Base-by-base conservation (phyloP, 2,888 invertebrate genomes). In the Galeopsomyia nigrocyanea region DNA sequence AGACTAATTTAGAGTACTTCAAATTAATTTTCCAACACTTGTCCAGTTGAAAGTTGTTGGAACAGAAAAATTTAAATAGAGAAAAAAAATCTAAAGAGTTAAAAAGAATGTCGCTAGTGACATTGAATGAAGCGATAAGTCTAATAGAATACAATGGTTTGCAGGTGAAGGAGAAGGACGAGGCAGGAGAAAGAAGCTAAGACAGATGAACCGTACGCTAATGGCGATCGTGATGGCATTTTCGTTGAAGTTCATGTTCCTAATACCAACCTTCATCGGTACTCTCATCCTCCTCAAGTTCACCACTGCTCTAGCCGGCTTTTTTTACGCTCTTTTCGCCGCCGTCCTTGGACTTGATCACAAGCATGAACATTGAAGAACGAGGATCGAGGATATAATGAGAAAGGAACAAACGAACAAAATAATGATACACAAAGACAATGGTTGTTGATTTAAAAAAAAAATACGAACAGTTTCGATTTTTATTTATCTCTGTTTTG, bases 271-370 rank as follows among this genome's bases (percentile, higher is more conserved):
- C 0, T 85, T 95, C 83, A 89, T 95, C 77, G 92, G 93, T 65
- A 89, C 89, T 6, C 85, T 95, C 22, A 87, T 94, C 1, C 87
- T 95, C 10, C 85, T 95, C 62, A 91, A 93, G 5, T 94, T 93
- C 74, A 92, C 94, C 0, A 94, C 95, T 0, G 93, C 94, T 19
- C 84, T 95, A 72, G 95, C 94, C 21, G 95, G 95, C 76, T 95
- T 95, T 87, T 95, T 95, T 89, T 95, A 95, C 83, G 94, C 95
- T 0, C 87, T 95, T 16, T 95, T 95, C 81, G 93, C 94, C 64
- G 94, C 95, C 1, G 93, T 93, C 5, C 92, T 95, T 89, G 94
- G 93, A 68, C 87, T 94, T 75, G 94, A 84, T 19, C 70, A 63
- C 10, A 69, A 64, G 9, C 56, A 58, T 2, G 26, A 62, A n/a